Percentiles rank a stretch among this genome's conserved stretches.
phyloP scores from a whole-genome alignment of 2,113 vertebrate species.

The Myiagra hebetior region DNA sequence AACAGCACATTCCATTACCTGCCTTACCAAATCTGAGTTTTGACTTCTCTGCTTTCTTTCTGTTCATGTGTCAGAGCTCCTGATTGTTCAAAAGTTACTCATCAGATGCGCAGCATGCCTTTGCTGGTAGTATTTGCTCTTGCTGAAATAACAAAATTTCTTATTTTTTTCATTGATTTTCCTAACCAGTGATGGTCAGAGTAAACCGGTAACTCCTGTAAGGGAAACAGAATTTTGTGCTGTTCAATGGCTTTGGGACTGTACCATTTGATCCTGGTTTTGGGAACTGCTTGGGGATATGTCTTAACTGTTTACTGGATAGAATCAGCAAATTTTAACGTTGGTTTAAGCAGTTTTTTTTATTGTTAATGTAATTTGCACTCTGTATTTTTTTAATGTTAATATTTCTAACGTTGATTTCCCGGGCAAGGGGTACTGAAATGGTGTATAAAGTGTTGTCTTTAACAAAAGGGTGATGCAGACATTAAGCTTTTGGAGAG shows the following conservation, averaged over 20 bases:
- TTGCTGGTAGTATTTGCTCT: not conserved
- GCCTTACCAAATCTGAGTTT: not conserved
- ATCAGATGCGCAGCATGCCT: not conserved
- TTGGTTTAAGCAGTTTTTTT: not conserved
- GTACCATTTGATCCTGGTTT: not conserved
- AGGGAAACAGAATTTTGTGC: not conserved
- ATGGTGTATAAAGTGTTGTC: not conserved
- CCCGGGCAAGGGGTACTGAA: not conserved
- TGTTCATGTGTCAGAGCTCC: not conserved
- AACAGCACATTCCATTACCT: not conserved
- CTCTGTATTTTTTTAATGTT: not conserved
- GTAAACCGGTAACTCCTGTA: not conserved
- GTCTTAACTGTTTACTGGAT: not conserved
- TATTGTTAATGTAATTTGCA: not conserved
- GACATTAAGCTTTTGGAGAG: not conserved
- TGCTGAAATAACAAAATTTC: not conserved
- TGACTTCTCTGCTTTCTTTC: not conserved
- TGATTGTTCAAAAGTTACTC: not conserved
- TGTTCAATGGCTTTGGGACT: not conserved
- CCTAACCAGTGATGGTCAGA: not conserved
- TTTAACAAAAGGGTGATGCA: not conserved
- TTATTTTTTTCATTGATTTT: not conserved
- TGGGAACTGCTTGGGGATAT: not conserved
- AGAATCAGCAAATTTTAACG: not conserved
- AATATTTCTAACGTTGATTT: not conserved